Evolutionary conservation across 2,113 vertebrate species (phyloP).

Genomic region (Ahaetulla prasina): DNA sequence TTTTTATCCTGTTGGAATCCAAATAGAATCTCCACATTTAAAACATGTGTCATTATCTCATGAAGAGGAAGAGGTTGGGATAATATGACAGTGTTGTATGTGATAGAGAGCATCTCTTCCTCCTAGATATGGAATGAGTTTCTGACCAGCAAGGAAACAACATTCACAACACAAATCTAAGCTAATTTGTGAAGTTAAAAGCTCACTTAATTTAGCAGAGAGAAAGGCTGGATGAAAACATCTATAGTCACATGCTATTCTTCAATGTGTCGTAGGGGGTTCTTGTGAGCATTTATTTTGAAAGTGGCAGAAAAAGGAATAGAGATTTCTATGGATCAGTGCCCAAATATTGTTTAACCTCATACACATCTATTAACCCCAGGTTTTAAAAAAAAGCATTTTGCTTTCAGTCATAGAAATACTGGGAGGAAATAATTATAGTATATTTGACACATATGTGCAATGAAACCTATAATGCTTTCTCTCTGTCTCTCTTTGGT

Average conservation of each 20-base stretch:
- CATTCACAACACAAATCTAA: background rate
- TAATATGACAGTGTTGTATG: background rate
- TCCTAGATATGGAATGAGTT: background rate
- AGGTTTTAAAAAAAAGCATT: background rate
- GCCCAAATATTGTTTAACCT: background rate
- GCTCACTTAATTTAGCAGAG: background rate
- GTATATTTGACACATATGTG: constrained; percentile 30
- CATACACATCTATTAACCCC: background rate
- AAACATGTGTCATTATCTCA: background rate
- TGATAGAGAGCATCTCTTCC: background rate
- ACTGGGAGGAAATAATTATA: background rate
- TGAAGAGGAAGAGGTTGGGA: background rate
- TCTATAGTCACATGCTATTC: background rate
- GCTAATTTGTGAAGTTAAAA: background rate
- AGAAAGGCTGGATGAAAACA: background rate
- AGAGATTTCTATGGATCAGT: background rate
- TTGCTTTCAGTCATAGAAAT: constrained; percentile 33
- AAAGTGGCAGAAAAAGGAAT: background rate
- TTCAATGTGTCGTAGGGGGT: background rate
- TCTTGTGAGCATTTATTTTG: no score
- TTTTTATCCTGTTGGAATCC: background rate
- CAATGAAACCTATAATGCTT: constrained; percentile 47
- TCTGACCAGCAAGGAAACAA: background rate
- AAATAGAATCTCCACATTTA: background rate
- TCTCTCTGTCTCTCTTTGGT: constrained; percentile 11